Evolutionary conservation across 64 coral and sea anemone species (phyloP).

Genomic region (Stichodactyla helianthus): DNA sequence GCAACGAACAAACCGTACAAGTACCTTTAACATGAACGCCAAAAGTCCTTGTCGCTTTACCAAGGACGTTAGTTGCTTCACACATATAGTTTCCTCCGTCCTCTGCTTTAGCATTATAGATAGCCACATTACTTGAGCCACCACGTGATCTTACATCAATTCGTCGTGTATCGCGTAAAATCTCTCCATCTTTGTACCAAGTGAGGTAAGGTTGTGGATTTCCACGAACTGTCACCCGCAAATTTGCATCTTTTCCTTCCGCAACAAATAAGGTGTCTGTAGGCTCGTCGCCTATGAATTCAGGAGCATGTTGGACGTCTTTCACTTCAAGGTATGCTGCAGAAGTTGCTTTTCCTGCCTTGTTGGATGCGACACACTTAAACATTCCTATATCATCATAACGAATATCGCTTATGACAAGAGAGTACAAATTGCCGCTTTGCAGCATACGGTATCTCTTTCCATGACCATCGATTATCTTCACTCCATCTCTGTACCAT

Average conservation of each 20-base stretch:
- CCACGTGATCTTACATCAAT: slow-evolving; percentile 3
- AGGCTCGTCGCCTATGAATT: slow-evolving; percentile 22
- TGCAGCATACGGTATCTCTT: slow-evolving; percentile 69
- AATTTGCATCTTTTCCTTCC: slow-evolving; percentile 32
- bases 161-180: slow-evolving; percentile 37
- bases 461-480: slow-evolving; percentile 65
- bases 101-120: slow-evolving; percentile 9
- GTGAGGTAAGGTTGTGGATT: slow-evolving; percentile 44
- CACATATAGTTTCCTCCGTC: slow-evolving; percentile 69
- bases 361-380: slow-evolving; percentile 89
- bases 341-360: slow-evolving; percentile 68
- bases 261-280: background rate
- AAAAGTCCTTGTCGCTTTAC: slow-evolving; percentile 38
- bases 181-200: slow-evolving; percentile 68
- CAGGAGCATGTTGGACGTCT: slow-evolving; percentile 42
- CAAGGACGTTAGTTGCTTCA: slow-evolving; percentile 58
- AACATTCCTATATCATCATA: slow-evolving; percentile 66
- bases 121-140: slow-evolving; percentile 7
- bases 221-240: slow-evolving; percentile 19
- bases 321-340: slow-evolving; percentile 65
- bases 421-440: slow-evolving; percentile 72
- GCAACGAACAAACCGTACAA: background rate
- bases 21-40: slow-evolving; percentile 41
- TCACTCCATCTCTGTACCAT: slow-evolving; percentile 84
- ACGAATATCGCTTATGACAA: slow-evolving; percentile 71